Conservation (phyloP, 2,113 vertebrate genomes). For the Ciconia stormi region DNA sequence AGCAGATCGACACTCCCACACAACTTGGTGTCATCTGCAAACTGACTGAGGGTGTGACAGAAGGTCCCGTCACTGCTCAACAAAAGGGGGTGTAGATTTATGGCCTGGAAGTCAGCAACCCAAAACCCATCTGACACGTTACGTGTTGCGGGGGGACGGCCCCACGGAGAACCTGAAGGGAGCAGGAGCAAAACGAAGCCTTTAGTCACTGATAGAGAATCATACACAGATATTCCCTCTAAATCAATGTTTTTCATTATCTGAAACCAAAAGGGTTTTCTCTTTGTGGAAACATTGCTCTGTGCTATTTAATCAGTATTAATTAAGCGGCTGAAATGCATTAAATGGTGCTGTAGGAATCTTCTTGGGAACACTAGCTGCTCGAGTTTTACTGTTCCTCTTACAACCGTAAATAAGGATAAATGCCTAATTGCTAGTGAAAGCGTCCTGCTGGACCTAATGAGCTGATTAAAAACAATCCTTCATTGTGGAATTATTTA, state of each 20-base stretch:
- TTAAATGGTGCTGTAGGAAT: neutral
- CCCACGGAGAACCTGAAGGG: fast-evolving
- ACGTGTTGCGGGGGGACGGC: too few species aligned
- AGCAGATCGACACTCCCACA: too few species aligned
- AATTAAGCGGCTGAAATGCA: conserved; percentile 4
- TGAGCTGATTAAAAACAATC: neutral
- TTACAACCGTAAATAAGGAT: conserved; percentile 40
- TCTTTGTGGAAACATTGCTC: neutral
- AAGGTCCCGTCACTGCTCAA: neutral
- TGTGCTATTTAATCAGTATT: neutral
- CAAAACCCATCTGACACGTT: neutral
- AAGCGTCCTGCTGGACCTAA: conserved; percentile 20
- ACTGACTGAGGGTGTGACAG: neutral
- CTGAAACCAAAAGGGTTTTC: neutral
- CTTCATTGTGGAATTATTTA: neutral
- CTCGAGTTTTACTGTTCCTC: conserved; percentile 15
- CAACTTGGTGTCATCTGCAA: too few species aligned
- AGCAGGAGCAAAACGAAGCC: neutral
- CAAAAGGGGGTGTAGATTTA: neutral
- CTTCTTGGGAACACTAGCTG: conserved; percentile 26
- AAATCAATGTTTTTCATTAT: neutral
- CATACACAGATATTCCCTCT: neutral
- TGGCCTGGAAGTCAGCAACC: neutral
- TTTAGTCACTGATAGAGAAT: neutral
- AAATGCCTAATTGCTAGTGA: conserved; percentile 44